Evolutionary conservation across 2,113 vertebrate genomes (phyloP).

Genomic region (Xyliphius kryptos): DNA sequence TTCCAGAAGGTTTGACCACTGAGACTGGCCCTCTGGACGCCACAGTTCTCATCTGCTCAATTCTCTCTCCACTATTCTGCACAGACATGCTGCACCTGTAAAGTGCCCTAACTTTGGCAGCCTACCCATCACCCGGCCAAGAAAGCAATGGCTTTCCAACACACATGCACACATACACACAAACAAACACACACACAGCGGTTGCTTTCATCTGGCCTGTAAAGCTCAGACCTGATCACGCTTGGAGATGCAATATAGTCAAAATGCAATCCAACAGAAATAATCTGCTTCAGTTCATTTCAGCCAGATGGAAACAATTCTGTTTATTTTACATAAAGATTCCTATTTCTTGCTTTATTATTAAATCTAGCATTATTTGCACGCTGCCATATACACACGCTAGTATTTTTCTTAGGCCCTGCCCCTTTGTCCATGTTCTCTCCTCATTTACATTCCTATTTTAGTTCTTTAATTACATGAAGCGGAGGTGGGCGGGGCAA

Average conservation of each 20-base stretch:
- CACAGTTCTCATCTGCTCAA: constrained; percentile 27
- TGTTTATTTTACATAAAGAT: too few species aligned
- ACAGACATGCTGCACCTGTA: constrained; percentile 35
- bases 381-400: too few species aligned
- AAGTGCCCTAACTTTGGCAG: constrained; percentile 18
- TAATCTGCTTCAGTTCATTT: background rate
- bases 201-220: background rate
- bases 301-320: too few species aligned
- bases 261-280: constrained; percentile 8
- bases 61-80: constrained; percentile 13
- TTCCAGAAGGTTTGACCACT: constrained; percentile 23
- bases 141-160: constrained; percentile 27
- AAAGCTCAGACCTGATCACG: background rate
- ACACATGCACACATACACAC: constrained; percentile 15
- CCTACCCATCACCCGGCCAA: constrained; percentile 12
- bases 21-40: constrained; percentile 22
- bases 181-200: constrained; percentile 9
- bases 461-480: too few species aligned
- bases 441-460: too few species aligned
- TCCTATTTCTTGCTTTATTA: too few species aligned
- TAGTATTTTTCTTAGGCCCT: too few species aligned
- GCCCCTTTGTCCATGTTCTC: too few species aligned
- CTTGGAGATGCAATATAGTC: constrained; percentile 11
- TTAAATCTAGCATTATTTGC: too few species aligned
- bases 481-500: too few species aligned